phyloP scores from a whole-genome alignment of 1,140 invertebrate species.

The Bursaphelenchus mucronatus region DNA sequence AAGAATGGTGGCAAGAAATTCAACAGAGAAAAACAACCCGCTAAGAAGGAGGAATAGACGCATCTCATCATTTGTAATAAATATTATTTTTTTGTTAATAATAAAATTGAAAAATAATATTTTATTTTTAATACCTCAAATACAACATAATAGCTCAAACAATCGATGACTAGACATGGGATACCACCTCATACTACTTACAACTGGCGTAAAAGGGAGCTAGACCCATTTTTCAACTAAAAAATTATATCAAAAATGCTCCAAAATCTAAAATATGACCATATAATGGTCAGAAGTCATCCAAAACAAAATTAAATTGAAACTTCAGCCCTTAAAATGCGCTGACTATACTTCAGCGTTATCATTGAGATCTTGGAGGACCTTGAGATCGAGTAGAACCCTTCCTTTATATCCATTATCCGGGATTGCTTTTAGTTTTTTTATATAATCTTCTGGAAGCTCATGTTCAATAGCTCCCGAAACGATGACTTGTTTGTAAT shows the following conservation, averaged over 20 bases:
- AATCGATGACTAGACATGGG: neutral
- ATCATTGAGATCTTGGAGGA: constrained; percentile 30
- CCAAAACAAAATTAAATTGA: too few relatives aligned
- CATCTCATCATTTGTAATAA: neutral
- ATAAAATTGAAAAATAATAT: neutral
- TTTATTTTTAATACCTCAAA: neutral
- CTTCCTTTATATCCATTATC: constrained; percentile 46
- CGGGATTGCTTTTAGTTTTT: constrained; percentile 31
- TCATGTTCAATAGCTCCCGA: constrained; percentile 46
- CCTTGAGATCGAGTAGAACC: constrained; percentile 37
- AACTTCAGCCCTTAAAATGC: too few relatives aligned
- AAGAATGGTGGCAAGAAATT: constrained; percentile 57
- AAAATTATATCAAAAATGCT: too few relatives aligned
- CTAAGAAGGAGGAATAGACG: neutral
- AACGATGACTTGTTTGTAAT: constrained; percentile 53
- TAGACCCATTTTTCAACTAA: neutral
- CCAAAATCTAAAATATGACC: too few relatives aligned
- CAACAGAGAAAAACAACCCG: constrained; percentile 45
- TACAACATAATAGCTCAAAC: neutral
- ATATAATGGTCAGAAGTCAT: too few relatives aligned
- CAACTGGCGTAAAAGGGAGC: neutral
- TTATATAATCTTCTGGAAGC: constrained; percentile 42
- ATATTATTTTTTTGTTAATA: constrained; percentile 12
- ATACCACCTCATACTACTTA: neutral
- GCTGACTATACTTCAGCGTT: neutral